Base-by-base conservation (phyloP, 2,797 vertebrate genomes). In the Furcifer pardalis region DNA sequence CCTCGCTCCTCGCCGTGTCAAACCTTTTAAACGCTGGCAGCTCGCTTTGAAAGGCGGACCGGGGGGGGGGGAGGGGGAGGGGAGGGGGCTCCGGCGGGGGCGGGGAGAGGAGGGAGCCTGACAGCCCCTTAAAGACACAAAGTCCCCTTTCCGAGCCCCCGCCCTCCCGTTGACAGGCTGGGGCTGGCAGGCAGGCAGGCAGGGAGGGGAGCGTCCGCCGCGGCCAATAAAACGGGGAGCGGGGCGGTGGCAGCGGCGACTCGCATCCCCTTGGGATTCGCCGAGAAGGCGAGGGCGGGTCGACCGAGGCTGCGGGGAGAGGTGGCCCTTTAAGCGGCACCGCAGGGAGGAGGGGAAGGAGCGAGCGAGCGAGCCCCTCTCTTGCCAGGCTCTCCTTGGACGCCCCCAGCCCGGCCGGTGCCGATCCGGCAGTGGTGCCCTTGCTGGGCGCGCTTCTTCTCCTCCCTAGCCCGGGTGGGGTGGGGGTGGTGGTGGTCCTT, bases 71-170 rank as follows among this genome's bases (percentile, higher is more conserved):
- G n/a, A 56, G 75, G 68, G 68, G 63, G 17, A 42, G 23, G 75
- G 84, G 68, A 78, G 84, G 68, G 62, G 63, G 89, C 84, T n/a
- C 69, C 69, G 87, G 89, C 86, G 91, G 88, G 86, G 81, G 1
- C 66, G 91, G 60, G 65, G 79, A 65, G 74, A 81, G 79, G 85
- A 83, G 88, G 89, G 71, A 82, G 76, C 78, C 59, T 77, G 77
- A 86, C 81, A 62, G 81, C 86, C 81, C 86, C 86, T 87, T 87
- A 87, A 87, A 87, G 85, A 74, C 35, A 83, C 86, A 80, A 60
- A 62, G 66, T 78, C 85, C 75, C 74, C 65, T 77, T 81, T 63
- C 46, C 32, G 27, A 1, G 5, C 44, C 44, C 71, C 76, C 46
- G 37, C 52, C 52, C 52, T 19, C 52, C 52, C 52, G 1, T 19